Percentiles rank a stretch among this genome's conserved stretches.
These are phyloP conservation scores for Xiphophorus maculatus DNA, from an alignment of 2,113 vertebrate genomes.

Conservation along the genomic window DNA sequence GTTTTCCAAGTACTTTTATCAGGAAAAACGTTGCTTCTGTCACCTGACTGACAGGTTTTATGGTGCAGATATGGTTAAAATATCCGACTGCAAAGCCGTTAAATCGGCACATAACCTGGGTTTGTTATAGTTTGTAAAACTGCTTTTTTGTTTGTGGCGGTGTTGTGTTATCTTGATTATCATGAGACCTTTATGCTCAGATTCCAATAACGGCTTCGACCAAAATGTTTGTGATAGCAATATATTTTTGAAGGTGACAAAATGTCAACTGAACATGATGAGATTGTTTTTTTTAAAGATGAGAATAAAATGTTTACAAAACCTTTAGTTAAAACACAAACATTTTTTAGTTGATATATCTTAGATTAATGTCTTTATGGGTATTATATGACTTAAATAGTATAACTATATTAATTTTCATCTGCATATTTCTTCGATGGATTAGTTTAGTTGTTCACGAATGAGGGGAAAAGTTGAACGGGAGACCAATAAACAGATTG, in stretches of 20 bases:
- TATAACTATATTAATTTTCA: background rate
- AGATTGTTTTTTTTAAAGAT: background rate
- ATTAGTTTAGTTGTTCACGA: background rate
- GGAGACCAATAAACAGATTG: no score
- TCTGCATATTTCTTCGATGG: background rate
- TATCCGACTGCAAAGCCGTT: background rate
- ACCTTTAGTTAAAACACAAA: background rate
- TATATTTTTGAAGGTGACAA: no score
- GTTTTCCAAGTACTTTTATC: background rate
- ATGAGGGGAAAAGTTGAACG: no score
- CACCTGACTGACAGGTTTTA: constrained; percentile 19
- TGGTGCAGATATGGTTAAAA: background rate
- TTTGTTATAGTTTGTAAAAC: constrained; percentile 7
- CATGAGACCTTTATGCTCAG: background rate
- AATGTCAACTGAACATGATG: no score
- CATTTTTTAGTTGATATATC: background rate
- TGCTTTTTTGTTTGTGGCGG: background rate
- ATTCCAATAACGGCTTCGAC: background rate
- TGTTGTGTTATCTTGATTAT: background rate
- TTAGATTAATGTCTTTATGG: background rate
- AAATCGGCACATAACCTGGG: background rate
- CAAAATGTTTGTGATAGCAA: background rate
- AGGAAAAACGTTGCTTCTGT: constrained; percentile 10
- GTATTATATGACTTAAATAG: background rate
- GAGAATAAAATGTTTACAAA: no score